Conservation (phyloP, 2,797 vertebrate species). For the Acanthurus lineatus region DNA sequence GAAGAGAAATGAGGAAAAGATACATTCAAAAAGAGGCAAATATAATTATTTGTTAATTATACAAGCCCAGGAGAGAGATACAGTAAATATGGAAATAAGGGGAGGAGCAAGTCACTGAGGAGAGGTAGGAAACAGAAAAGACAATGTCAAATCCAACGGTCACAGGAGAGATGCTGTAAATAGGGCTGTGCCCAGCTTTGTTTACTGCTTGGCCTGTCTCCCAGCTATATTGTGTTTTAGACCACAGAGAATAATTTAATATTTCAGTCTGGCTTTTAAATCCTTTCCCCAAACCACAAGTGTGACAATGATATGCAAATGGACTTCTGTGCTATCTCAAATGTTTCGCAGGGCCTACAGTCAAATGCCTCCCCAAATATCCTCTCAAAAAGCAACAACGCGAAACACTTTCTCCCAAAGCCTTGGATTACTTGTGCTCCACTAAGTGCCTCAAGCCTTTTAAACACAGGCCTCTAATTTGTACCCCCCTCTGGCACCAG, state of each 20-base stretch:
- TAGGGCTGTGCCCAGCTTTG: slow-evolving; percentile 39
- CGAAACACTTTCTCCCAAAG: slow-evolving; percentile 32
- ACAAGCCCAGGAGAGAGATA: slow-evolving; percentile 18
- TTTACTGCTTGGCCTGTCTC: slow-evolving; percentile 49
- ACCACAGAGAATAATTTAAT: slow-evolving; percentile 57
- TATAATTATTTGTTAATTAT: slow-evolving; percentile 47
- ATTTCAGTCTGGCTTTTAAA: slow-evolving; percentile 52
- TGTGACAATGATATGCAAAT: slow-evolving; percentile 60
- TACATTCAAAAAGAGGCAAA: slow-evolving; percentile 22
- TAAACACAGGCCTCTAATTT: slow-evolving; percentile 65
- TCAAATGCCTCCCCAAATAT: slow-evolving; percentile 33
- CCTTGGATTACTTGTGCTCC: slow-evolving; percentile 51
- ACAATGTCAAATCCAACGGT: slow-evolving; percentile 32
- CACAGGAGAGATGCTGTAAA: slow-evolving; percentile 45
- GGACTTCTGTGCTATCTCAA: slow-evolving; percentile 43
- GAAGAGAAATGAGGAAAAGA: slow-evolving; percentile 23
- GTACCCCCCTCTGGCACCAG: slow-evolving; percentile 42
- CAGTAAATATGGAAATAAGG: slow-evolving; percentile 42
- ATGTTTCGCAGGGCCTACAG: slow-evolving; percentile 36
- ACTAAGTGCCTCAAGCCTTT: slow-evolving; percentile 55
- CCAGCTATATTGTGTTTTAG: slow-evolving; percentile 48
- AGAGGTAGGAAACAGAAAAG: slow-evolving; percentile 17
- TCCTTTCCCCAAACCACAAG: slow-evolving; percentile 31
- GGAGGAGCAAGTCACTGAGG: slow-evolving; percentile 24
- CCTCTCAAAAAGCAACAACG: slow-evolving; percentile 38